These are phyloP conservation scores for Ricordea florida DNA, from an alignment of 92 coral and sea anemone species.

Conservation along the genomic window DNA sequence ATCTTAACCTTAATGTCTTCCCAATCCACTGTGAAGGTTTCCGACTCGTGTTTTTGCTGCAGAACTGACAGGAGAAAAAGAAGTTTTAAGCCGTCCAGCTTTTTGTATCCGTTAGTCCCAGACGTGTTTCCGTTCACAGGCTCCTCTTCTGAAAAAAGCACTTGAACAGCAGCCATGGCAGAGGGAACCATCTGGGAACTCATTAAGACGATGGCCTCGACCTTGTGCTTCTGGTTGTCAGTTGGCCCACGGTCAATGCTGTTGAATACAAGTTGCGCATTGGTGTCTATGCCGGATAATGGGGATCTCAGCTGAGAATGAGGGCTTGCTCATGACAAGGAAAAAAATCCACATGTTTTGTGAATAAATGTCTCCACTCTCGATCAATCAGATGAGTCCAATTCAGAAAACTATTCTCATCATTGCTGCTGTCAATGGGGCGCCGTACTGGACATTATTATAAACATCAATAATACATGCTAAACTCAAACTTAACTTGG, in stretches of 20 bases:
- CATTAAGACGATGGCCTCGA: not conserved
- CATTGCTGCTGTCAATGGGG: conserved; percentile 4
- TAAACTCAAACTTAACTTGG: conserved; percentile 4
- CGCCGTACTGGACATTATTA: conserved; percentile 21
- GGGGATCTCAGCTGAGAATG: not conserved
- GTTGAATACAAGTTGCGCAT: not conserved
- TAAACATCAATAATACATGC: not conserved
- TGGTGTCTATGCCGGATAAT: not conserved
- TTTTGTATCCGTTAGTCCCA: not conserved
- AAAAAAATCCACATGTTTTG: too few relatives aligned
- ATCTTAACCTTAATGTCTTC: not conserved
- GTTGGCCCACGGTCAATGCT: not conserved
- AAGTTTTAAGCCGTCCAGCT: not conserved
- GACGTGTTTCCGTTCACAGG: not conserved
- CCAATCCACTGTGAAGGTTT: not conserved
- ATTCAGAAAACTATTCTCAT: too few relatives aligned
- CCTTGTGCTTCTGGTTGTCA: not conserved
- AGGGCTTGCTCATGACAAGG: not conserved
- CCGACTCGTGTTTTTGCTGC: not conserved
- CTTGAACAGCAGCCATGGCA: not conserved
- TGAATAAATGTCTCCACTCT: too few relatives aligned
- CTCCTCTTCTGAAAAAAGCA: not conserved
- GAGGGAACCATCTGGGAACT: not conserved
- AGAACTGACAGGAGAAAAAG: conserved; percentile 1
- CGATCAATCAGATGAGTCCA: too few relatives aligned